Evolutionary conservation across 2,797 vertebrate genomes (phyloP), one percentile per base, ranked within the genome.

Genomic region (Fratercula arctica): DNA sequence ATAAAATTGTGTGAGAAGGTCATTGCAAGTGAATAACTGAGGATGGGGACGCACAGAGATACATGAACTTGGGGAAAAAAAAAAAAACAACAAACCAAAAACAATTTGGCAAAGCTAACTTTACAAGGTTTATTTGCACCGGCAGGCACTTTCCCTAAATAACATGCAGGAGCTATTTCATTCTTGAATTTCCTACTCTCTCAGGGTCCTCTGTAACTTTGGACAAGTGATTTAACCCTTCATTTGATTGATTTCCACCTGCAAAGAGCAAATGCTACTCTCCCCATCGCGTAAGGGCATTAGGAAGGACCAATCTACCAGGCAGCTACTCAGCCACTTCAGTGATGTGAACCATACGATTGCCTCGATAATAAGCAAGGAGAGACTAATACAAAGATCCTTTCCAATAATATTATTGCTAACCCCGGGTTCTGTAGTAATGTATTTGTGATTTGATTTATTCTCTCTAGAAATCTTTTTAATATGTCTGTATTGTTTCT

Each of bases 401-500:
- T 60, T 87, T 67, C 56, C 78, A 68, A 56, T 74, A 74, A 69
- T 9, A 43, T 15, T 81, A 29, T 61, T 83, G 72, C 54, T 83
- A 60, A 88, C 48, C 81, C 50, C 33, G 13, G 26, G 33, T 86
- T 90, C 37, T 2, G 1, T 29, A 57, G 28, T 77, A 69, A 73
- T 67, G 48, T 39, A 57, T 39, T 77, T 84, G 45, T 92, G 73
- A 81, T 95, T 92, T 66, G 90, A 90, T 92, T 95, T 89, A 37
- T 84, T 78, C 91, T 81, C 91, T 46, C 76, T 88, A 84, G 87
- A 91, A 80, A 61, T 51, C 53, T 80, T 89, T 74, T 90, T 43
- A 76, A 64, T 35, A 45, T 46, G 63, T 72, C 89, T 92, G 57
- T 60, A 63, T 90, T 92, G n/a, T 70, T 70, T 75, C 64, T 83